Conservation (phyloP, 2,888 invertebrate genomes). For the Spisula solida region DNA sequence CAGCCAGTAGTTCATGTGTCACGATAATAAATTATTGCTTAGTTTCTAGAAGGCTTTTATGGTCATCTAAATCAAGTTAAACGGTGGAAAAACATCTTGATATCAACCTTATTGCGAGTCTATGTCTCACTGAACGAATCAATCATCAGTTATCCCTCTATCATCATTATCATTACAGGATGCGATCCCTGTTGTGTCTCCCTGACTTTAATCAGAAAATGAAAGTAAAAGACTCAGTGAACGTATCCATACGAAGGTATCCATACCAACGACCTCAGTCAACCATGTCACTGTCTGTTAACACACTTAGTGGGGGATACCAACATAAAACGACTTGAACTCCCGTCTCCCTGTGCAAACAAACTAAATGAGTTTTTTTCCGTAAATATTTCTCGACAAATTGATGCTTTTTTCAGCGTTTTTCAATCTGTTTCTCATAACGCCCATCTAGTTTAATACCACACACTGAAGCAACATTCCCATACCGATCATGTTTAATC, state of each 20-base stretch:
- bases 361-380: constrained; percentile 24
- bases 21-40: no score
- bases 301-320: constrained; percentile 24
- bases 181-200: not conserved
- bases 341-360: constrained; percentile 17
- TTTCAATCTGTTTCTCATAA: constrained; percentile 40
- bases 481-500: constrained; percentile 18
- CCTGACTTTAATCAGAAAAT: constrained; percentile 12
- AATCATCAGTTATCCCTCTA: not conserved
- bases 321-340: constrained; percentile 26
- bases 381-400: constrained; percentile 7
- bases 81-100: not conserved
- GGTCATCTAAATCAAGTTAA: not conserved
- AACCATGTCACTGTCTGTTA: constrained; percentile 22
- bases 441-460: not conserved
- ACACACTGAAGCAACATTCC: not conserved
- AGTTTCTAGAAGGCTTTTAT: no score
- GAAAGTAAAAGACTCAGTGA: not conserved
- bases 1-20: no score
- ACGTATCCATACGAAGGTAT: not conserved
- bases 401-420: constrained; percentile 23
- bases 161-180: not conserved
- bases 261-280: not conserved
- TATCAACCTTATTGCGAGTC: not conserved
- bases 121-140: not conserved